Base-by-base conservation (phyloP, 2,888 invertebrate genomes). In the Oeneis ivallda region DNA sequence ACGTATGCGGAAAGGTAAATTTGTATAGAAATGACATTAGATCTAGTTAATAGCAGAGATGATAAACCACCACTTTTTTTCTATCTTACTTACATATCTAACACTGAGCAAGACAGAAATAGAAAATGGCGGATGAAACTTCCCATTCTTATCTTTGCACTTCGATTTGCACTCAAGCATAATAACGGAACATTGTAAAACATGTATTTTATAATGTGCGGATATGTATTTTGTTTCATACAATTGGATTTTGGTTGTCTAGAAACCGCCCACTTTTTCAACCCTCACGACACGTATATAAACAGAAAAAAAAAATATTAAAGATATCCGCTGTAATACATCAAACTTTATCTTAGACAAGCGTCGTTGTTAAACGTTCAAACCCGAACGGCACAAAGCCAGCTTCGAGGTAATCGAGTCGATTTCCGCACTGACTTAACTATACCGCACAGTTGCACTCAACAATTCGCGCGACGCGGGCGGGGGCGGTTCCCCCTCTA, bases 401-500 rank as follows among this genome's bases (percentile, higher is more conserved):
- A 57, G 56, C 47, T 32, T 41, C 64, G 62, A 66, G 66, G 54
- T 62, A 62, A 47, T 53, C 56, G 66, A 65, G 63, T 63, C 62
- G 65, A 52, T 66, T 3, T 50, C 63, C 65, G 41, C 76, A 71
- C 72, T 71, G 70, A 69, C 66, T 75, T 72, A 74, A 70, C 52
- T 64, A 72, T 70, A 73, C 70, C 74, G 71, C 73, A 70, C 72
- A 64, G 57, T 71, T 63, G 71, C 75, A 71, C 70, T 70, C 64
- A 68, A 70, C 43, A 56, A 65, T 63, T 73, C 71, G 73, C 75
- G 75, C 72, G 74, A 64, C 77, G 74, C 74, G 75, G 71, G 73
- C 67, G 75, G 75, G 76, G 76, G 75, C 71, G 65, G 43, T 54
- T 67, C 73, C 74, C 82, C 80, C 79, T 75, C 81, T 81, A 82